Base-by-base conservation (phyloP, 1,140 invertebrate species). In the Bombus cullumanus region DNA sequence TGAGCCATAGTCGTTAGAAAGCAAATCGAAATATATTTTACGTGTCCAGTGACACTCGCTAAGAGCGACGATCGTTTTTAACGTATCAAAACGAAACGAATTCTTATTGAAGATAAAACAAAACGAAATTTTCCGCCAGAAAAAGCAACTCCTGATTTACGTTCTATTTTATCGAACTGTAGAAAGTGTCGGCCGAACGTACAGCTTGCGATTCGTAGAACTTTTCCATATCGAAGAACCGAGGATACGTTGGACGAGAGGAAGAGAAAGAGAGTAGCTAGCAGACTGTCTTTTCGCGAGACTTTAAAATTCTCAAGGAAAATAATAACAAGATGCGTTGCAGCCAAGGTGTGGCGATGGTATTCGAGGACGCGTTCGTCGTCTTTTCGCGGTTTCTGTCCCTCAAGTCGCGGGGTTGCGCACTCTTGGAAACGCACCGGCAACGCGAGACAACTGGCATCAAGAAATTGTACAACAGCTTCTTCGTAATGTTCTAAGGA, bases 381-480 rank as follows among this genome's bases (percentile, higher is more conserved):
- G 95, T 95, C 88, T 95, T 95, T 91, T 93, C 94, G 69, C 95
- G 95, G 94, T 95, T 94, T 92, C 92, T 95, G 81, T 93, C 94
- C n/a, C 89, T 95, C 6, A 95, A 92, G 88, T 95, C 95, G 73
- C 94, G 95, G 88, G 95, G 95, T 83, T 95, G 95, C 92, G 96
- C 96, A 93, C 96, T 97, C 91, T 96, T 97, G 73, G 97, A 97
- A 95, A 97, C 97, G 93, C 97, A 97, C 93, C 96, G 97, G 93
- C 97, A 97, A 94, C 95, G 97, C 90, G 97, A 98, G 94, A 97
- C 97, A 59, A 97, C 97, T 41, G 97, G 97, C 68, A 97, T 98
- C 90, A 98, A 98, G 95, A 97, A 98, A 95, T 95, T 98, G 93
- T 98, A 98, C 95, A 98, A 98, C 95, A 97, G 97, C 77, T 98